These are phyloP conservation scores for Sorex maritimensis DNA, from an alignment of 2,797 vertebrate genomes.

Conservation along the genomic window DNA sequence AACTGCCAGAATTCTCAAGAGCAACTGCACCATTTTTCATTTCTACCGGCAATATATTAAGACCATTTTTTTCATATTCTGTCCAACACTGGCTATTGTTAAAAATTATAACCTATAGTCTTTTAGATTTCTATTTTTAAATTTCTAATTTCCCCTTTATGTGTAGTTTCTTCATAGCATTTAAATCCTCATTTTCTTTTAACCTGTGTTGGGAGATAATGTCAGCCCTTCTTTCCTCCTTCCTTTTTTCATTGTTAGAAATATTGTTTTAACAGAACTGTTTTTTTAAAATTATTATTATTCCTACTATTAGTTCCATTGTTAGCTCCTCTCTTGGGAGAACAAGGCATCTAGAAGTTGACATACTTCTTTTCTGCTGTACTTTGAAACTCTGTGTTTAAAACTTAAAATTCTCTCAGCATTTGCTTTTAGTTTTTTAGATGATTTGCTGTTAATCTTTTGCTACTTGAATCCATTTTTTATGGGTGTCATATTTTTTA, in stretches of 20 bases:
- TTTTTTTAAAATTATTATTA: conserved; percentile 45
- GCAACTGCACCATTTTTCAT: conserved; percentile 10
- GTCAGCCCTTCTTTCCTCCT: background rate
- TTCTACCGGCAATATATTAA: background rate
- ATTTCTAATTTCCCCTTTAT: conserved; percentile 8
- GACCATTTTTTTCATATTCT: background rate
- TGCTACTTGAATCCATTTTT: conserved; percentile 65
- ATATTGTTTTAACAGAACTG: conserved; percentile 56
- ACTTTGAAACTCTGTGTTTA: conserved; percentile 69
- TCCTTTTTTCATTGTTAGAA: background rate
- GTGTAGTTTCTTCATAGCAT: conserved; percentile 56
- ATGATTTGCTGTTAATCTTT: conserved; percentile 64
- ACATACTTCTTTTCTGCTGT: conserved; percentile 25
- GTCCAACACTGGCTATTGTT: background rate
- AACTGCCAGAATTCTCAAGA: background rate
- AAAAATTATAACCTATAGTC: background rate
- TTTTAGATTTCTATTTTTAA: conserved; percentile 40
- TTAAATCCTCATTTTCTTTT: conserved; percentile 58
- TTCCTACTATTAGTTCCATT: conserved; percentile 56
- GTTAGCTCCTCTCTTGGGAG: conserved; percentile 64
- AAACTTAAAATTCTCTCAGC: conserved; percentile 57
- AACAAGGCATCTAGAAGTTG: conserved; percentile 55
- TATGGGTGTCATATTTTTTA: conserved; percentile 65
- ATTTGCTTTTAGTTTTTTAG: conserved; percentile 60
- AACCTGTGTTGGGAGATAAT: conserved; percentile 29